Conservation (phyloP, 1,140 invertebrate species). For the Scaptomyza pallida region DNA sequence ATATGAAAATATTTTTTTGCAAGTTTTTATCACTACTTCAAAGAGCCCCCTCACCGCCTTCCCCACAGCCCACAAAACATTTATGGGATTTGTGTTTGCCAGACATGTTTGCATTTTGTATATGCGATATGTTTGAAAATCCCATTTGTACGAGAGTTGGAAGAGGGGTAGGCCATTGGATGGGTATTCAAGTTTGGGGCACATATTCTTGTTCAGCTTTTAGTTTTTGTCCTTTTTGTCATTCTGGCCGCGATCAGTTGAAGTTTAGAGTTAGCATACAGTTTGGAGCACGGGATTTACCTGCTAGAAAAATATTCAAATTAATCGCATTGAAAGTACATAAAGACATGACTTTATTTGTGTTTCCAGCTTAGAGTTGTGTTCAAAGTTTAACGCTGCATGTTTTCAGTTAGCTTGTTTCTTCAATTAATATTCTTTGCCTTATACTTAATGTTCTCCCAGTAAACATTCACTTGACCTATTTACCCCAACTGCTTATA, state of each 20-base stretch:
- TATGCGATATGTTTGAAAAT: conserved; percentile 82
- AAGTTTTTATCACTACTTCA: conserved; percentile 69
- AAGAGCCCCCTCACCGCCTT: conserved; percentile 3
- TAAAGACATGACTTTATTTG: background rate
- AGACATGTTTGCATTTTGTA: conserved; percentile 82
- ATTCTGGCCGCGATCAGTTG: background rate
- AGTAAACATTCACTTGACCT: no score
- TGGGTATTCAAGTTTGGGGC: background rate
- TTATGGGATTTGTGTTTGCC: conserved; percentile 82
- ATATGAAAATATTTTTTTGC: conserved; percentile 81
- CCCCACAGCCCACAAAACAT: conserved; percentile 50
- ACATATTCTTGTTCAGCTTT: conserved; percentile 11
- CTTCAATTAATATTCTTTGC: background rate
- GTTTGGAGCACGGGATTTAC: background rate
- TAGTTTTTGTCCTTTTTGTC: background rate
- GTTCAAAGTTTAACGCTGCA: background rate
- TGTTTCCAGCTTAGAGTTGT: background rate
- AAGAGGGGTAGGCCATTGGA: background rate
- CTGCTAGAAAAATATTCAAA: conserved; percentile 2
- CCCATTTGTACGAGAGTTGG: conserved; percentile 52
- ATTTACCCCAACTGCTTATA: no score
- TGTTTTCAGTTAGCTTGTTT: no score
- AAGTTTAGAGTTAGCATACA: conserved; percentile 7
- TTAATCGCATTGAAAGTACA: conserved; percentile 5
- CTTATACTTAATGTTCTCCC: background rate